Conservation (phyloP, 1,140 invertebrate genomes). For the Acyrthosiphon pisum region DNA sequence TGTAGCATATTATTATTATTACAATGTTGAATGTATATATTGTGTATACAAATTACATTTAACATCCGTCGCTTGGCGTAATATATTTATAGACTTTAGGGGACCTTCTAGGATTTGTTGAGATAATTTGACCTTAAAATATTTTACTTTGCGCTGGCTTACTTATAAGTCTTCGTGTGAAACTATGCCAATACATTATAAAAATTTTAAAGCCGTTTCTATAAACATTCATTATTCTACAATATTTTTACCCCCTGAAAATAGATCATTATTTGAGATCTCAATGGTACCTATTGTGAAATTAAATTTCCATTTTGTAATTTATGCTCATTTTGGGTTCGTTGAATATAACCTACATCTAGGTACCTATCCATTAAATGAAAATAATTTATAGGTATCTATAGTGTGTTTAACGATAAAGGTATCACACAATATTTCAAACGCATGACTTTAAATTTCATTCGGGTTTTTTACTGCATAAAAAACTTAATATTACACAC, state of each 20-base stretch:
- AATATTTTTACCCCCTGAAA: neutral
- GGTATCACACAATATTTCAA: too few species aligned
- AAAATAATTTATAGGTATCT: too few species aligned
- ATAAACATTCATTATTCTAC: neutral
- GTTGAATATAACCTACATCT: too few species aligned
- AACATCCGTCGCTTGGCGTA: neutral
- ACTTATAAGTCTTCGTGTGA: neutral
- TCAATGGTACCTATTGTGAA: neutral
- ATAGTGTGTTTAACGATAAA: too few species aligned
- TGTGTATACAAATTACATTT: neutral
- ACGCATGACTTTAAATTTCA: too few species aligned
- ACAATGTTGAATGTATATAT: neutral
- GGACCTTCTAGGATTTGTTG: neutral
- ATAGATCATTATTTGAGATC: neutral
- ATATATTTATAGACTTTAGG: neutral
- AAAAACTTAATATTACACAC: too few species aligned
- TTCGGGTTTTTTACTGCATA: too few species aligned
- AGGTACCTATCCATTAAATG: too few species aligned
- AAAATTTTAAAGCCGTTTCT: neutral
- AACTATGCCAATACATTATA: neutral
- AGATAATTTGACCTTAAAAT: conserved; percentile 18
- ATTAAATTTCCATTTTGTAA: neutral
- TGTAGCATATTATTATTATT: neutral
- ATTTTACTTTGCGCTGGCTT: neutral
- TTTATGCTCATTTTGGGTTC: neutral